Base-by-base conservation (phyloP, 2,797 vertebrate species). In the Mionectes olivaceus region DNA sequence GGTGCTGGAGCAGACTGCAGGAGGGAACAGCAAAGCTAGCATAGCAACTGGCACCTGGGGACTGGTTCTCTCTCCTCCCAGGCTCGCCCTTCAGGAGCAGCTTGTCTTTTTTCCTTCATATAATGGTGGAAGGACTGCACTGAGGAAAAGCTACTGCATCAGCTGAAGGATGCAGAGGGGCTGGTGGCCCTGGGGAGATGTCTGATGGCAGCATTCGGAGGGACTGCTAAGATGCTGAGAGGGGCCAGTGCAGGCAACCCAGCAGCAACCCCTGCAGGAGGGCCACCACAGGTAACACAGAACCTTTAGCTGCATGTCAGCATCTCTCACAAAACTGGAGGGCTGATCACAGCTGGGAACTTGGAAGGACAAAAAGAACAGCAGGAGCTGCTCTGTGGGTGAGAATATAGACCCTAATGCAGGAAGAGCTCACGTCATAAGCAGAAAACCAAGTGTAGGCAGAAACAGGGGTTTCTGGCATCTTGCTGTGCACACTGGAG, bases 141-240 rank as follows among this genome's bases (percentile, higher is more conserved):
- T 7, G 0, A 61, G 56, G 64, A 73, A 77, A 47, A 1, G 2
- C 59, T 46, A 2, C 41, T 2, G 1, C 41, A 28, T 44, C 39
- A 33, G 65, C 56, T 50, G 35, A 61, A 46, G 56, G 68, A 21
- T 37, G 39, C 37, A 21, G 71, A 64, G 22, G 9, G 17, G 28
- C 21, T 21, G 32, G 37, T 41, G 60, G 33, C 59, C 56, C 14
- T 3, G 1, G 32, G 43, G 55, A 49, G 12, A 3, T 33, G 21
- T 10, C 32, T 44, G 30, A 41, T 61, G 59, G 33, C 50, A 64
- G 8, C 28, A 13, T 30, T 50, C 0, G 0, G 13, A 55, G 32
- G 8, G 18, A 21, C 49, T 68, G 37, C 41, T 41, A 32, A 32
- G 64, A 35, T 43, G n/a, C 47, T 53, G 60, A 19, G 24, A 57